Conservation (phyloP, 1,140 invertebrate genomes). For the Drosophila sp. region DNA sequence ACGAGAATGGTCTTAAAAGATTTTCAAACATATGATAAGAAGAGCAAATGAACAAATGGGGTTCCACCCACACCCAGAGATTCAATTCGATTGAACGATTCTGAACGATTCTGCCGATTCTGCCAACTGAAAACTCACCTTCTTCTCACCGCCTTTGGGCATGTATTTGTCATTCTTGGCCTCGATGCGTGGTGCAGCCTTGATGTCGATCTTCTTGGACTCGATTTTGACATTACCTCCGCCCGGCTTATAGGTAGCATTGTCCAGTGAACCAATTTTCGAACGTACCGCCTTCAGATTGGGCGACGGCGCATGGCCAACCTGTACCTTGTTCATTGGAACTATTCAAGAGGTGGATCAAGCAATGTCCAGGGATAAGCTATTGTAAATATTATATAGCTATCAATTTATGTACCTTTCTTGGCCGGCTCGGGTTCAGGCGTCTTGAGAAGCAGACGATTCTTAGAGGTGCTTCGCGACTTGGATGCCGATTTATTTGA, state of each 20-base stretch:
- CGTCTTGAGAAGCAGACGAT: conserved; percentile 81
- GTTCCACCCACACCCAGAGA: background rate
- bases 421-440: conserved; percentile 87
- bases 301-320: conserved; percentile 94
- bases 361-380: too few relatives aligned
- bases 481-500: conserved; percentile 82
- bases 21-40: conserved; percentile 10
- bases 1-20: conserved; percentile 19
- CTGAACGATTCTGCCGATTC: background rate
- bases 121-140: conserved; percentile 87
- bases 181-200: conserved; percentile 92
- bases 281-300: conserved; percentile 96
- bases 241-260: conserved; percentile 95
- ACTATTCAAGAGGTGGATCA: conserved; percentile 87
- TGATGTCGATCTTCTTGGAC: conserved; percentile 93
- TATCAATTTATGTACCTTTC: conserved; percentile 88
- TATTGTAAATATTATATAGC: too few relatives aligned
- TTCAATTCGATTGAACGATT: background rate
- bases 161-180: conserved; percentile 96
- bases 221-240: conserved; percentile 97
- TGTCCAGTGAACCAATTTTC: conserved; percentile 97
- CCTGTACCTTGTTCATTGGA: conserved; percentile 97
- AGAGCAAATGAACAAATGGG: background rate
- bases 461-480: conserved; percentile 81
- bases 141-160: conserved; percentile 95